A percentile compares a stretch with the other conserved stretches of the same genome.
phyloP scores from a whole-genome alignment of 2,113 vertebrate species.

The Rhegmatorhina hoffmannsi region DNA sequence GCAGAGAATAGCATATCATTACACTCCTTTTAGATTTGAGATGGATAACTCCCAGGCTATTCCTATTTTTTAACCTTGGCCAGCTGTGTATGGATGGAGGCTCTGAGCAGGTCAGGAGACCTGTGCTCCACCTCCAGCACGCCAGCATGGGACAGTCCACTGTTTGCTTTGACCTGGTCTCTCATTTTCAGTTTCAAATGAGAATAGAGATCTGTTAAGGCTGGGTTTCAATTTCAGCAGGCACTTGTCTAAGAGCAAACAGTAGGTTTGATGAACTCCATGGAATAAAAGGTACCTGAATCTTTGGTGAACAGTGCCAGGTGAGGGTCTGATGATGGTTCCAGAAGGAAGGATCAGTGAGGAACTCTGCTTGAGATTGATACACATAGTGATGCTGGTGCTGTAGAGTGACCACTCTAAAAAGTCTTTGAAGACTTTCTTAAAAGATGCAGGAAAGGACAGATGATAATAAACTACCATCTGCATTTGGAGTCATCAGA shows the following conservation, averaged over 20 bases:
- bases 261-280: neutral
- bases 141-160: neutral
- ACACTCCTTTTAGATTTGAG: slow-evolving; percentile 65
- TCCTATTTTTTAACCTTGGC: slow-evolving; percentile 55
- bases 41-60: slow-evolving; percentile 27
- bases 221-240: neutral
- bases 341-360: neutral
- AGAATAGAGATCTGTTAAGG: neutral
- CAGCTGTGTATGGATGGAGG: neutral
- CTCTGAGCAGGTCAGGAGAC: neutral
- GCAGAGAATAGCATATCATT: slow-evolving; percentile 44
- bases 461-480: neutral
- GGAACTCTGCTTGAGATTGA: neutral
- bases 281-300: neutral
- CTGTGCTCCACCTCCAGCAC: neutral
- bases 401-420: neutral
- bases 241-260: neutral
- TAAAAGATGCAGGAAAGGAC: neutral
- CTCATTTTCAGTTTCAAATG: neutral
- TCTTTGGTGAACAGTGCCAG: rapidly evolving
- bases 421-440: neutral
- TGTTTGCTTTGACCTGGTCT: neutral
- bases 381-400: neutral
- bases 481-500: neutral
- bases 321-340: neutral